phyloP scores from a whole-genome alignment of 1,140 invertebrate species.

The Triops cancriformis region DNA sequence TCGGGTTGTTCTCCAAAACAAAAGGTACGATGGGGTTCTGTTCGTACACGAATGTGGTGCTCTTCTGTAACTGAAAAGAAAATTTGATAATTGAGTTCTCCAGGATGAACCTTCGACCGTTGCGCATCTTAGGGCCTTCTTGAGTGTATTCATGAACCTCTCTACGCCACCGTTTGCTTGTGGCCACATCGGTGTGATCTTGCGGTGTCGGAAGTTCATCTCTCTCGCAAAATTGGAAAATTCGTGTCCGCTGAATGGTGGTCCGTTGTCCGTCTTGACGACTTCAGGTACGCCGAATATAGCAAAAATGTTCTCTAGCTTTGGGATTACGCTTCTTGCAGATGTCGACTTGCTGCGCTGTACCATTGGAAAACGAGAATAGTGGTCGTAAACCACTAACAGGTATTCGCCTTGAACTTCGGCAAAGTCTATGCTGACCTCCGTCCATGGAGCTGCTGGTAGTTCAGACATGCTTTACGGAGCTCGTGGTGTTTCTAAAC shows the following conservation, averaged over 20 bases:
- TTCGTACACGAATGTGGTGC: neutral
- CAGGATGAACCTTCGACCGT: neutral
- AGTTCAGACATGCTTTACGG: slow-evolving; percentile 31
- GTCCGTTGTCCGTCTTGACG: slow-evolving; percentile 35
- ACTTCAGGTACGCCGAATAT: too few relatives aligned
- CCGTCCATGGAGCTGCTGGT: slow-evolving; percentile 30
- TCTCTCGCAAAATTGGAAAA: slow-evolving; percentile 31
- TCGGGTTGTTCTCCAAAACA: slow-evolving; percentile 11
- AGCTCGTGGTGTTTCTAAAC: slow-evolving; percentile 16
- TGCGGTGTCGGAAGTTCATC: neutral
- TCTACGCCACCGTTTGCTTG: neutral
- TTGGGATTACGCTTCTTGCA: too few relatives aligned
- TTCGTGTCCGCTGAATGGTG: slow-evolving; percentile 30
- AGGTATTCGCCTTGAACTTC: slow-evolving; percentile 34
- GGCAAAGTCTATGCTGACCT: slow-evolving; percentile 34
- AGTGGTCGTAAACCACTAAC: slow-evolving; percentile 34
- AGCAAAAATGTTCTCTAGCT: too few relatives aligned
- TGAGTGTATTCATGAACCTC: neutral
- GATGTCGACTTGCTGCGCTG: slow-evolving; percentile 31
- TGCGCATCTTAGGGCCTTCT: neutral
- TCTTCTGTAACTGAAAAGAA: neutral
- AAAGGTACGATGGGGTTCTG: neutral
- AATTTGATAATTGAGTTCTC: neutral
- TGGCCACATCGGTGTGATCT: neutral
- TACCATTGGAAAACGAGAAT: slow-evolving; percentile 34